These are phyloP conservation scores for Lasioglossum pauxillum DNA, from an alignment of 2,888 invertebrate species.

Conservation along the genomic window DNA sequence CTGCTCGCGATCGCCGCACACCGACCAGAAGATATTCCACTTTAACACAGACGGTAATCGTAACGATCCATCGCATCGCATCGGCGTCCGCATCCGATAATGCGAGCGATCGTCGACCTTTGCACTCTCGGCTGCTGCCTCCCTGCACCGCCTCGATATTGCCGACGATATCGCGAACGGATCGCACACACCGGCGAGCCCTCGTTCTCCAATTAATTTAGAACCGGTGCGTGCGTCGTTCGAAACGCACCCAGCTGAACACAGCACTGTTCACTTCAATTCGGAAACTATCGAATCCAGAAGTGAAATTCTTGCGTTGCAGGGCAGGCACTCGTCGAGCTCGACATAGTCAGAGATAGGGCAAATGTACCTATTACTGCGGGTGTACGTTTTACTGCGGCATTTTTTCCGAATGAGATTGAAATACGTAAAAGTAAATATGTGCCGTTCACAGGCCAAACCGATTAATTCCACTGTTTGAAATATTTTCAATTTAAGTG, in stretches of 20 bases:
- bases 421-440: too few relatives aligned
- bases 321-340: too few relatives aligned
- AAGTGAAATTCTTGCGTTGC: background rate
- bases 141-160: slow-evolving; percentile 37
- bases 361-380: too few relatives aligned
- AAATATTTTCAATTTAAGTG: too few relatives aligned
- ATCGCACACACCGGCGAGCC: slow-evolving; percentile 30
- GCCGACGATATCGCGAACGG: slow-evolving; percentile 41
- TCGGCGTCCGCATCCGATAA: slow-evolving; percentile 6
- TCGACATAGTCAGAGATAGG: too few relatives aligned
- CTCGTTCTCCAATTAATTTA: slow-evolving; percentile 52
- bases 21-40: background rate
- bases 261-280: too few relatives aligned
- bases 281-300: background rate
- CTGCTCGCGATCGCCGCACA: background rate
- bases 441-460: too few relatives aligned
- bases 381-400: too few relatives aligned
- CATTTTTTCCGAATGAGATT: too few relatives aligned
- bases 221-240: slow-evolving; percentile 25
- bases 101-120: slow-evolving; percentile 55
- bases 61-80: slow-evolving; percentile 39
- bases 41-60: slow-evolving; percentile 20
- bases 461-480: too few relatives aligned
- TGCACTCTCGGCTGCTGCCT: slow-evolving; percentile 49
- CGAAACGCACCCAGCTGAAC: background rate